Conservation (phyloP, 2,113 vertebrate species). For the Menidia beryllina region DNA sequence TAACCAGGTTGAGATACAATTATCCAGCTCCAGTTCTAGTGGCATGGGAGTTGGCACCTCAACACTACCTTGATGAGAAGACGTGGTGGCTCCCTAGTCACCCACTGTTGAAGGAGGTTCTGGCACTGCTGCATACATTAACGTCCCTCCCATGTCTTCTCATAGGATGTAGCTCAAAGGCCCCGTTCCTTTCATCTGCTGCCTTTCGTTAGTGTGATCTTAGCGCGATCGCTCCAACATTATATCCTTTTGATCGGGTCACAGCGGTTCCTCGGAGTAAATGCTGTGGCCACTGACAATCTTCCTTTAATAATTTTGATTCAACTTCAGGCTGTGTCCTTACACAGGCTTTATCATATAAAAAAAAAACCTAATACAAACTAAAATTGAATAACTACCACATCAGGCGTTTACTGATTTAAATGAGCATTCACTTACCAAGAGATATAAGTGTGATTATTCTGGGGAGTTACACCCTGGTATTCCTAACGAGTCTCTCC, state of each 20-base stretch:
- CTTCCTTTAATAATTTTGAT: slow-evolving; percentile 14
- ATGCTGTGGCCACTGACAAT: slow-evolving; percentile 29
- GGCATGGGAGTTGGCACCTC: slow-evolving; percentile 90
- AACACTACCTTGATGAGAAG: slow-evolving; percentile 89
- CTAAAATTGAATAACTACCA: not conserved
- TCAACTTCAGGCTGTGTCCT: not conserved
- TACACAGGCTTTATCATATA: not conserved
- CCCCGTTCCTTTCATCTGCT: slow-evolving; percentile 85
- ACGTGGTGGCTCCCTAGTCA: slow-evolving; percentile 87
- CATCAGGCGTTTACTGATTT: not conserved
- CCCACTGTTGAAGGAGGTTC: slow-evolving; percentile 74
- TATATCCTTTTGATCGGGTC: slow-evolving; percentile 65
- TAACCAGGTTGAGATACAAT: slow-evolving; percentile 89
- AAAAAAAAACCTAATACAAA: slow-evolving; percentile 1
- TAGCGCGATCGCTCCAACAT: slow-evolving; percentile 38
- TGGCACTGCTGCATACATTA: slow-evolving; percentile 87
- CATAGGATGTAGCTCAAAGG: slow-evolving; percentile 67
- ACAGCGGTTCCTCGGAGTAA: slow-evolving; percentile 52
- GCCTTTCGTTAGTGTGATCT: slow-evolving; percentile 77
- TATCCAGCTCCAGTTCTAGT: slow-evolving; percentile 64
- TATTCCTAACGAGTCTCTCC: slow-evolving; percentile 47
- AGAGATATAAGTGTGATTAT: slow-evolving; percentile 26
- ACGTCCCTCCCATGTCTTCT: slow-evolving; percentile 76
- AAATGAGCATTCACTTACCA: not conserved
- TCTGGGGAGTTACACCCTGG: slow-evolving; percentile 23